phyloP scores from a whole-genome alignment of 2,888 invertebrate species.

The Escarpia spicata region DNA sequence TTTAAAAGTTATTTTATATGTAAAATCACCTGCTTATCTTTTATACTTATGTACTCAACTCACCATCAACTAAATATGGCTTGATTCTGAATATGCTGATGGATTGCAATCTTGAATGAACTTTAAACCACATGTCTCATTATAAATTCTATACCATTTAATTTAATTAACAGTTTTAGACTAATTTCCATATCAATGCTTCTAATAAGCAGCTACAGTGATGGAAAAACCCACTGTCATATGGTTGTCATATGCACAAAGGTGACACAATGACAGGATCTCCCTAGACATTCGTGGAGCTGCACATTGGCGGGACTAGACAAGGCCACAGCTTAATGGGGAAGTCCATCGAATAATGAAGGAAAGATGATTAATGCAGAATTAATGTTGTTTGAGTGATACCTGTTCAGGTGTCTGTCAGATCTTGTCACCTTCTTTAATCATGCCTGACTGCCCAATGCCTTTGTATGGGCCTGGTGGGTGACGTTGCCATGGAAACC shows the following conservation, averaged over 20 bases:
- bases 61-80: too few species aligned
- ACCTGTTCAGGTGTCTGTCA: slow-evolving; percentile 9
- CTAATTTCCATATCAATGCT: neutral
- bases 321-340: neutral
- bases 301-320: neutral
- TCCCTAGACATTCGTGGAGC: neutral
- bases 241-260: neutral
- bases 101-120: neutral
- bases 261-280: neutral
- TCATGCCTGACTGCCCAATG: neutral
- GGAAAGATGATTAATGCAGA: slow-evolving; percentile 11
- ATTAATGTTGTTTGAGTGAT: slow-evolving; percentile 6
- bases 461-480: neutral
- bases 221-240: neutral
- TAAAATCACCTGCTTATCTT: too few species aligned
- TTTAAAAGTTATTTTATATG: too few species aligned
- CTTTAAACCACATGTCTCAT: neutral
- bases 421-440: slow-evolving; percentile 7
- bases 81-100: too few species aligned
- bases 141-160: neutral
- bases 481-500: neutral
- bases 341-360: neutral
- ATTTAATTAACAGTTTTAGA: neutral
- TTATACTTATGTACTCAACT: too few species aligned
- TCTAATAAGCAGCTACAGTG: too few species aligned